Evolutionary conservation across 2,113 vertebrate species (phyloP).

Genomic region (Sterna hirundo): DNA sequence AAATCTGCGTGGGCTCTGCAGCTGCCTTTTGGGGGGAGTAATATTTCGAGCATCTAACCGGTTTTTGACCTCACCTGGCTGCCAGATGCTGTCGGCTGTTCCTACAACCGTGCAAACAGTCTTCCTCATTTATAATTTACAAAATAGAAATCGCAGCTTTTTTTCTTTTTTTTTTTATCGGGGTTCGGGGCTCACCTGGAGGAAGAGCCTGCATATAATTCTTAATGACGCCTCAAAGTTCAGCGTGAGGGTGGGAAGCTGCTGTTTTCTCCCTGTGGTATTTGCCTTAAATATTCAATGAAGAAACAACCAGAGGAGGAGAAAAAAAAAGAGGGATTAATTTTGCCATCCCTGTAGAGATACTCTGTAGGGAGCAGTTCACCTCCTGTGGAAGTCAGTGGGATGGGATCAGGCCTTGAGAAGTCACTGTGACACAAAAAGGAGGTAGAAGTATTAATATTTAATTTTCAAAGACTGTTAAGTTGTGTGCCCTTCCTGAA

Average conservation of each 20-base stretch:
- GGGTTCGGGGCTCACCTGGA: background rate
- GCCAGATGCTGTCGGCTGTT: constrained; percentile 10
- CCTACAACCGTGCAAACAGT: background rate
- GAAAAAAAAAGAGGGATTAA: background rate
- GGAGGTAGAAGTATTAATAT: background rate
- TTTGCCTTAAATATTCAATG: background rate
- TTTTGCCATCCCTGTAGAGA: background rate
- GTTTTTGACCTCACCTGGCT: constrained; percentile 37
- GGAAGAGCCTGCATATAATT: background rate
- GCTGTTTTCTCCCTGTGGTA: background rate
- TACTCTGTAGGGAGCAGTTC: background rate
- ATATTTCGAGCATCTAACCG: background rate
- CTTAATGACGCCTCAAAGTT: background rate
- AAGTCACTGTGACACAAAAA: background rate
- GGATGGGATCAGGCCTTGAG: background rate
- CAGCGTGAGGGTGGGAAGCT: background rate
- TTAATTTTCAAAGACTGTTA: background rate
- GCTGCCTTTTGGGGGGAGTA: background rate
- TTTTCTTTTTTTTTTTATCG: background rate
- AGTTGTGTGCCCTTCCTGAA: background rate
- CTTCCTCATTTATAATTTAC: constrained; percentile 1
- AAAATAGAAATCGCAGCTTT: background rate
- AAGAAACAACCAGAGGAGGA: background rate
- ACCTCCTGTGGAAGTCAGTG: background rate
- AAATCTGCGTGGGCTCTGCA: background rate